Percentiles rank a stretch among this genome's conserved stretches.
Conservation (phyloP, 2,113 vertebrate genomes). For the Albula glossodonta region DNA sequence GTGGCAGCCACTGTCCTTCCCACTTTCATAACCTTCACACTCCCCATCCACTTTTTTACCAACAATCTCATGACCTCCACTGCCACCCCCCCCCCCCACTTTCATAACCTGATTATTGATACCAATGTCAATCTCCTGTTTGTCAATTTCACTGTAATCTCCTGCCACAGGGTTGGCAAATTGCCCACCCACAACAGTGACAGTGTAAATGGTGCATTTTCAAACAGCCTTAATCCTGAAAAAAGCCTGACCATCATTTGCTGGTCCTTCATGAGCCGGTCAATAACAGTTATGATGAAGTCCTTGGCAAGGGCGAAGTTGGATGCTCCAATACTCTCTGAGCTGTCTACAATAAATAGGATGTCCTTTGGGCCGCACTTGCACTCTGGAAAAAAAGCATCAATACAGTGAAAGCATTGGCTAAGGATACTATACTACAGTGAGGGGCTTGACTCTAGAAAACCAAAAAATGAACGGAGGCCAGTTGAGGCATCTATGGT, state of each 20-base stretch:
- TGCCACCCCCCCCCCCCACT: too few species aligned
- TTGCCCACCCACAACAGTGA: too few species aligned
- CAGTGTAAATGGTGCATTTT: too few species aligned
- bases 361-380: conserved; percentile 88
- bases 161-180: too few species aligned
- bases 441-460: not conserved
- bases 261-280: conserved; percentile 85
- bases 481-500: too few species aligned
- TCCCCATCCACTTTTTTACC: too few species aligned
- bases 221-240: not conserved
- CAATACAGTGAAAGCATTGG: conserved; percentile 4
- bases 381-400: conserved; percentile 75
- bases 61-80: too few species aligned
- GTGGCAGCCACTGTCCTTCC: not conserved
- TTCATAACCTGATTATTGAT: too few species aligned
- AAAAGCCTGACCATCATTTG: conserved; percentile 75
- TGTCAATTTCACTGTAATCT: not conserved
- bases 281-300: conserved; percentile 89
- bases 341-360: conserved; percentile 94
- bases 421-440: not conserved
- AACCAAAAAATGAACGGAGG: too few species aligned
- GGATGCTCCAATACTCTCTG: conserved; percentile 86
- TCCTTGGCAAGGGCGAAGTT: conserved; percentile 93
- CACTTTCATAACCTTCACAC: too few species aligned
- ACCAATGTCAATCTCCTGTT: not conserved